Evolutionary conservation across 2,888 invertebrate genomes (phyloP), one percentile per base, ranked within the genome.

Genomic region (Mactromeris polynyma): DNA sequence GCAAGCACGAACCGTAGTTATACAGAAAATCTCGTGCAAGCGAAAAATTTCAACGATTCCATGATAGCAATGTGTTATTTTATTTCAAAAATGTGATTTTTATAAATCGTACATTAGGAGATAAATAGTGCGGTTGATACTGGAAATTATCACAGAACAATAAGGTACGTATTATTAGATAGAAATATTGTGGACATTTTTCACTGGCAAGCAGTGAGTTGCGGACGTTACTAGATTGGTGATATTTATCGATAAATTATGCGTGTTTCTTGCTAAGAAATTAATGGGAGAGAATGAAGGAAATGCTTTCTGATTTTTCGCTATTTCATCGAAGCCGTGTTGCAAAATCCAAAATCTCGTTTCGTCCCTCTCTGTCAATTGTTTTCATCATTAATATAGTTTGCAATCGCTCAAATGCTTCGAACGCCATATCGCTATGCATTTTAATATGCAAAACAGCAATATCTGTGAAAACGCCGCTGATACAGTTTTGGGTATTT

Each of bases 171-270:
- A 36, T 33, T 36, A 36, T 54, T n/a, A 54, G 31, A 46, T 54
- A 46, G 78, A n/a, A 14, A 73, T 11, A 3, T 33, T 33, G 2
- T 33, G 36, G 26, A 9, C 2, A 7, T 54, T 31, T 78, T 84
- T 77, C 38, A 21, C n/a, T 17, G 78, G 73, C 51, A 51, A 77
- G 46, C 77, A 33, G 31, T 77, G 21, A 81, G 38, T 64, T 26
- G 40, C 19, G 33, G 46, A 42, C n/a, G n/a, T 36, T 7, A 38
- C 38, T 36, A 36, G 46, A 31, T 69, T 42, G 33, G 69, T 69
- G 38, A 83, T 78, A 84, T 84, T 78, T 78, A 83, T 87, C 79
- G 83, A 87, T 87, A 87, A 87, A 87, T 83, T 87, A 87, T 87
- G 86, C 86, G 73, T 83, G 86, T 82, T 58, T 38, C 38, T 40